Conservation (phyloP, 2,888 invertebrate genomes). For the Cheiracanthium punctorium region DNA sequence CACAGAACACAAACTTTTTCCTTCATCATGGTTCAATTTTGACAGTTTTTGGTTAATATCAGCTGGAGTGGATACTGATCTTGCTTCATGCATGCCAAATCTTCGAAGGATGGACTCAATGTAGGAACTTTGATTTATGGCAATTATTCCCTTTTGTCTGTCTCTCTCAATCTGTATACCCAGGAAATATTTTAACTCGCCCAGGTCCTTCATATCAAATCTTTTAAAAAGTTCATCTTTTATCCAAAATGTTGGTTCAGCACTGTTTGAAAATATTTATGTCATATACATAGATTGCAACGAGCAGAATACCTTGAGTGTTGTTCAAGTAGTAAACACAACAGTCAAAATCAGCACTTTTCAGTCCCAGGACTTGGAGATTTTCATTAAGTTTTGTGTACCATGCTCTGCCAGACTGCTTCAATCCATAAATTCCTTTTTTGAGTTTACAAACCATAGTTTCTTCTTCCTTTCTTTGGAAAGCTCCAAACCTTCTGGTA, state of each 20-base stretch:
- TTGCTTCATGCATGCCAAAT: background rate
- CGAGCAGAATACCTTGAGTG: constrained; percentile 4
- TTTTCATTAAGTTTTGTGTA: constrained; percentile 59
- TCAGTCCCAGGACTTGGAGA: constrained; percentile 55
- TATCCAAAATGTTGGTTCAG: constrained; percentile 10
- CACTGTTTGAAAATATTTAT: constrained; percentile 15
- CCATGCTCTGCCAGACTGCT: constrained; percentile 70
- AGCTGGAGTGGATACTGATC: background rate
- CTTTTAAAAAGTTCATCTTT: too few species aligned
- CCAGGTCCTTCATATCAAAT: too few species aligned
- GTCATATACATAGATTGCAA: constrained; percentile 59
- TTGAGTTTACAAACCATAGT: constrained; percentile 71
- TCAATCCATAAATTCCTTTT: constrained; percentile 70
- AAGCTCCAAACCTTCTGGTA: too few species aligned
- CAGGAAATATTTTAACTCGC: constrained; percentile 10
- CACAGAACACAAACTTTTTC: background rate
- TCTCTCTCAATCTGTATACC: constrained; percentile 21
- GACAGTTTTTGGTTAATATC: too few species aligned
- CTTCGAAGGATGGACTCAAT: too few species aligned
- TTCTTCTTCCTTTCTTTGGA: constrained; percentile 51
- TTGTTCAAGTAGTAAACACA: too few species aligned
- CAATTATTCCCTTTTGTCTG: background rate
- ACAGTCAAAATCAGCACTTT: too few species aligned
- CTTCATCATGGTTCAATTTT: too few species aligned
- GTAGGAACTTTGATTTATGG: too few species aligned